These are phyloP conservation scores for Pseudeuparius sepicola DNA, from an alignment of 2,888 invertebrate species.

Conservation along the genomic window DNA sequence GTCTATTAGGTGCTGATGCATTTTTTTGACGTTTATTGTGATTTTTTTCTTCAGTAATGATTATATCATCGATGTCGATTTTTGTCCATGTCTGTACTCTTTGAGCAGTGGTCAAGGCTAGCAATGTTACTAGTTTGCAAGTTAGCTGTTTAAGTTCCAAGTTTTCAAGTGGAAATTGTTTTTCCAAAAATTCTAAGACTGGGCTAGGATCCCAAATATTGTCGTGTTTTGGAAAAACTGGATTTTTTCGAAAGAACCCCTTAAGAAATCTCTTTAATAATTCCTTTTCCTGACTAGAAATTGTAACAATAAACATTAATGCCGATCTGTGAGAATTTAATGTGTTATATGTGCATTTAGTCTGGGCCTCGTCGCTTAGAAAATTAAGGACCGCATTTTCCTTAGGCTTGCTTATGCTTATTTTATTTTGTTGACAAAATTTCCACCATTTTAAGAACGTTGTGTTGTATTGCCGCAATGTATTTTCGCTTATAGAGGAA, in stretches of 20 bases:
- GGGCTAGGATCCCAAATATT: constrained; percentile 5
- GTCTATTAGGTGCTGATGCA: too few relatives aligned
- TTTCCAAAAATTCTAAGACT: too few relatives aligned
- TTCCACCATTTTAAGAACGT: constrained; percentile 7
- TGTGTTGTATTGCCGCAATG: constrained; percentile 5
- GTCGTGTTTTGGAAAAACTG: constrained; percentile 2
- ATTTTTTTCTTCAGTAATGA: too few relatives aligned
- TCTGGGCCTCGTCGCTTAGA: constrained; percentile 2
- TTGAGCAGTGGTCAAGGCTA: too few relatives aligned
- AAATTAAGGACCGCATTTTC: not conserved
- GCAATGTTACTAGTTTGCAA: too few relatives aligned
- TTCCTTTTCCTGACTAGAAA: not conserved
- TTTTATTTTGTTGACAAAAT: constrained; percentile 4
- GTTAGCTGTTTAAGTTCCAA: too few relatives aligned
- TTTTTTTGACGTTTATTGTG: too few relatives aligned
- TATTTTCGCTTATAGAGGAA: constrained; percentile 5
- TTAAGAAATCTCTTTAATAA: constrained; percentile 6
- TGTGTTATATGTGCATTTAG: constrained; percentile 2
- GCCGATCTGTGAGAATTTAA: constrained; percentile 8
- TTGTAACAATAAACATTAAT: constrained; percentile 5
- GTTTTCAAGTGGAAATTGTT: too few relatives aligned
- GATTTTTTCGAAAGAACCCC: constrained; percentile 3
- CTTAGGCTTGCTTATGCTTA: too few relatives aligned
- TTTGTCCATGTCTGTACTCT: too few relatives aligned
- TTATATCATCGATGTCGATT: too few relatives aligned